Conservation (phyloP, 2,113 vertebrate species). For the Burhinus oedicnemus region DNA sequence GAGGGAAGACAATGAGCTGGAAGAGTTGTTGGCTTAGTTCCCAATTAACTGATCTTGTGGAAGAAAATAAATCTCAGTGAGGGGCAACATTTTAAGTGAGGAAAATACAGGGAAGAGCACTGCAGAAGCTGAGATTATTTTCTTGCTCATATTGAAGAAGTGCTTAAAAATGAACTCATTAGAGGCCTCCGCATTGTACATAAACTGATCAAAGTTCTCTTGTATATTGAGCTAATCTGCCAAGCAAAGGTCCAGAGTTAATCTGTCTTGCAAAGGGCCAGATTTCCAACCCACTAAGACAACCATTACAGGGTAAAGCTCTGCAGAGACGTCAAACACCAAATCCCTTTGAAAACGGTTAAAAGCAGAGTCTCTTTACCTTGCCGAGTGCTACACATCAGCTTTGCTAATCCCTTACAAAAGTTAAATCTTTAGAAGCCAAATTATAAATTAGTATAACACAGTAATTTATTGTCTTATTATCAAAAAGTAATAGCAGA, state of each 20-base stretch:
- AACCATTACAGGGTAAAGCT: background rate
- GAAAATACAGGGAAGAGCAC: background rate
- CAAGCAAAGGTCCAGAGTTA: background rate
- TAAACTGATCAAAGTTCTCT: background rate
- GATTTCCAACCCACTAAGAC: background rate
- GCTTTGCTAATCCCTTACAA: background rate
- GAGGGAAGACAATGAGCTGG: background rate
- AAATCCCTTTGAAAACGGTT: constrained; percentile 5
- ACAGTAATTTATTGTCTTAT: background rate
- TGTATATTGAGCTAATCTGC: background rate
- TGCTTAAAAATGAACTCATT: background rate
- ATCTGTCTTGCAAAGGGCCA: background rate
- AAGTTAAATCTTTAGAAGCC: background rate
- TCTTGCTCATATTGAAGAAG: background rate
- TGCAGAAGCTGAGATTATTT: background rate
- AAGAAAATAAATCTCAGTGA: background rate
- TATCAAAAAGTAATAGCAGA: background rate
- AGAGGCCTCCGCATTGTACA: background rate
- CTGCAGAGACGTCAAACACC: background rate
- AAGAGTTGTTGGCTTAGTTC: background rate
- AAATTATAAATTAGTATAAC: background rate
- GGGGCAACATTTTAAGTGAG: rapidly evolving
- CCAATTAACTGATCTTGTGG: background rate
- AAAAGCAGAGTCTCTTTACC: background rate
- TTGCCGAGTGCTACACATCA: background rate